Evolutionary conservation across 2,888 invertebrate genomes (phyloP), one percentile per base, ranked within the genome.

Genomic region (Coleophora flavipennella): DNA sequence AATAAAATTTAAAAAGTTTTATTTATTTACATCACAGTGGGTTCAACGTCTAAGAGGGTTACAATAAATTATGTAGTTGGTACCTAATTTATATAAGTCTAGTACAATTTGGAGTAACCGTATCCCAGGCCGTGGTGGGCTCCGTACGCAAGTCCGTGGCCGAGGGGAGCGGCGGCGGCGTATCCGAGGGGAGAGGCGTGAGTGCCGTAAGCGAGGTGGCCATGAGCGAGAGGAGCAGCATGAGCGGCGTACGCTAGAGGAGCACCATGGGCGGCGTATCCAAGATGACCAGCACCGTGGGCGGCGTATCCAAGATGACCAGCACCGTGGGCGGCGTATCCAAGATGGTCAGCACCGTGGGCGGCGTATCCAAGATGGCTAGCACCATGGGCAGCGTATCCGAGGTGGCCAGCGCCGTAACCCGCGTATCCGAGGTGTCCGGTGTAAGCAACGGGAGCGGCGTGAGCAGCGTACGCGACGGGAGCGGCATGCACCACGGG

Each of bases 351-450:
- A 33, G 45, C 48, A 31, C 42, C 51, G 33, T 58, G 55, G 27
- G 62, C 62, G 20, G 65, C 51, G 28, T 62, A 62, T 31, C 54
- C 55, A 20, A 50, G 48, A n/a, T n/a, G n/a, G 44, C 46, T 51
- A 13, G 66, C 67, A 35, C 57, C 57, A 38, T 60, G 59, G 20
- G 79, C 75, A 42, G 76, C 75, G 44, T 69, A 58, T 47, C 73
- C 68, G 40, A 68, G 53, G 36, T 59, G 63, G 31, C 68, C 63
- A 38, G 60, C 56, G 40, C 66, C 33, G 61, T 63, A 41, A 62
- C 51, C 28, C 57, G 56, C 35, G 63, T 55, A 32, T 53, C 55
- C 65, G 8, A 86, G 86, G 61, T 85, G 11, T 36, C 51, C 46
- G 8, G 31, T 38, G 27, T 45, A 39, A 2, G 43, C 43, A 7